Base-by-base conservation (phyloP, 2,888 invertebrate genomes). In the Volucella inanis region DNA sequence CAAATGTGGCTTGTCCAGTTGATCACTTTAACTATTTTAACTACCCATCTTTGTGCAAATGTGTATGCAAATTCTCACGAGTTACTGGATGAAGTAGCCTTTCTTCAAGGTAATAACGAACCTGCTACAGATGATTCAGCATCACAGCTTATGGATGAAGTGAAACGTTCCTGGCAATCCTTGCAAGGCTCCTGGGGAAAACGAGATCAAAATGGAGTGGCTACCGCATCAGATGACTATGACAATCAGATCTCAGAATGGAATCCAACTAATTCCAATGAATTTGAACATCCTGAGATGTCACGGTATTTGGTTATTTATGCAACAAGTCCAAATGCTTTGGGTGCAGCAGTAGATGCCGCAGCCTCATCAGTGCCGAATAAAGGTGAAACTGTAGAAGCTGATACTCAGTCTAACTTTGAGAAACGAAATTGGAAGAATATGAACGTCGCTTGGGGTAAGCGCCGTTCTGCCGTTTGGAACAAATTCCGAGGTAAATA, bases 371-470 rank as follows among this genome's bases (percentile, higher is more conserved):
- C 65, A n/a, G 57, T 70, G 2, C n/a, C 61, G 8, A 49, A 54
- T 55, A 18, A 47, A 72, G 41, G 59, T 22, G 71, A 52, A 3
- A 55, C 75, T 39, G 62, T 70, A 10, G 87, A 81, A 12, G 81
- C 71, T 9, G 87, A 87, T 9, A 65, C 57, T 15, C 57, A 86
- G 9, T 43, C 84, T 0, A 88, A 92, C 54, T 91, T 92, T 86
- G 93, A 94, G 88, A 95, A 95, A 91, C 93, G 94, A 77, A 94
- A 94, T 62, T 96, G 96, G 96, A 94, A 94, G 68, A 93, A 94
- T 55, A 93, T 95, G 90, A 94, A 94, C 89, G 95, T 94, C n/a
- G 94, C 95, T 15, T 96, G 96, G 96, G 96, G 96, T 88, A 96
- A 96, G 92, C 93, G 95, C 76, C 94, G 94, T 6, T 93, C 93